Evolutionary conservation across 2,797 vertebrate species (phyloP).

Genomic region (Ptychobarbus kaznakovi): DNA sequence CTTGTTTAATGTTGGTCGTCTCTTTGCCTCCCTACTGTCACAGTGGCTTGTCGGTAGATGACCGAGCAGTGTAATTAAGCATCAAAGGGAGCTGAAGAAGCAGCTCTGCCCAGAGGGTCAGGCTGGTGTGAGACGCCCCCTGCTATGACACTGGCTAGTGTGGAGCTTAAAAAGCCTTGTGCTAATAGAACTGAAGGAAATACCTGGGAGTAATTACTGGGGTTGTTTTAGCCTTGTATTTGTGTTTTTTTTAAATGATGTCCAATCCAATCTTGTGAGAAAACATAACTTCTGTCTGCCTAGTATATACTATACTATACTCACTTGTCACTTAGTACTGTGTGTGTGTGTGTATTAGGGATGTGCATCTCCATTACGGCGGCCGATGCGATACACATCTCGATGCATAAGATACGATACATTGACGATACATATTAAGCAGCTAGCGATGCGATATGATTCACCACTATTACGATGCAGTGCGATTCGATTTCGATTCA

Average conservation of each 20-base stretch:
- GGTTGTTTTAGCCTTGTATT: slow-evolving; percentile 10
- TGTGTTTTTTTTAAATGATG: neutral
- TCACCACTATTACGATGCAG: no score
- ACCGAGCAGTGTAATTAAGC: slow-evolving; percentile 26
- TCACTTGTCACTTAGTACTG: no score
- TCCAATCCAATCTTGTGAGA: neutral
- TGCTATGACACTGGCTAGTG: slow-evolving; percentile 15
- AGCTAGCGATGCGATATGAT: no score
- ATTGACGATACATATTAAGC: no score
- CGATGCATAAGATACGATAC: no score
- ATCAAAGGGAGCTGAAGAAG: slow-evolving; percentile 28
- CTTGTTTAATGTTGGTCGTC: slow-evolving; percentile 10
- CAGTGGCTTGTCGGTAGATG: slow-evolving; percentile 18
- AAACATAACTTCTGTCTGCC: no score
- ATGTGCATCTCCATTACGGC: no score
- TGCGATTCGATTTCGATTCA: no score
- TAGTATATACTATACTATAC: no score
- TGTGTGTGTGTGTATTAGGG: no score
- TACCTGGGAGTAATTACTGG: slow-evolving; percentile 39
- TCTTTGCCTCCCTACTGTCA: slow-evolving; percentile 21
- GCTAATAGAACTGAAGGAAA: slow-evolving; percentile 11
- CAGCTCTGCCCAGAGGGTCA: slow-evolving; percentile 30
- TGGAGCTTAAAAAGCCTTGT: slow-evolving; percentile 2
- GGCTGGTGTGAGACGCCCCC: slow-evolving; percentile 27
- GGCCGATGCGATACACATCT: no score